Percentiles rank a stretch among this genome's conserved stretches.
These are phyloP conservation scores for Syritta pipiens DNA, from an alignment of 2,888 invertebrate genomes.

Conservation along the genomic window DNA sequence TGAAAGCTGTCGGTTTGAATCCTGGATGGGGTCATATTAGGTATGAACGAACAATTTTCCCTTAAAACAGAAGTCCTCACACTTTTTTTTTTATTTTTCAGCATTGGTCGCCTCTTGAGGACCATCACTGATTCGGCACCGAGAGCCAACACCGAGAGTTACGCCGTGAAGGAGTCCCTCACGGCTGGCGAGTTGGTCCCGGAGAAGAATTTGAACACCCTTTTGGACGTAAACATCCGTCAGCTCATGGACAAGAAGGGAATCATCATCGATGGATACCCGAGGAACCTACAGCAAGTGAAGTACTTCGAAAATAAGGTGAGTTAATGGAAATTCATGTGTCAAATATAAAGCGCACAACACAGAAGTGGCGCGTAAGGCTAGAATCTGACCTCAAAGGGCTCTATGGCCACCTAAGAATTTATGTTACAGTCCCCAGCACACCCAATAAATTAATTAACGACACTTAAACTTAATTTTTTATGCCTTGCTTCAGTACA, in stretches of 20 bases:
- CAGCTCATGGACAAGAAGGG: slow-evolving; percentile 85
- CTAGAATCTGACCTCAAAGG: too few relatives aligned
- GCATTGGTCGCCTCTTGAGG: slow-evolving; percentile 89
- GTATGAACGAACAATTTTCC: too few relatives aligned
- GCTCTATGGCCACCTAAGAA: too few relatives aligned
- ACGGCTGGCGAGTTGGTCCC: slow-evolving; percentile 90
- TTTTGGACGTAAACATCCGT: slow-evolving; percentile 85
- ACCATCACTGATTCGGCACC: slow-evolving; percentile 86
- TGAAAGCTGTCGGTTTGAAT: slow-evolving; percentile 84
- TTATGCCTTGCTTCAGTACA: too few relatives aligned
- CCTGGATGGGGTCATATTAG: slow-evolving; percentile 88
- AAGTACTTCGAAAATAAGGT: slow-evolving; percentile 94
- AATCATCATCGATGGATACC: slow-evolving; percentile 96
- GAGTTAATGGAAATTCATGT: slow-evolving; percentile 60
- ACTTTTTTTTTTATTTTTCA: slow-evolving; percentile 73
- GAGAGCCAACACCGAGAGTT: slow-evolving; percentile 82
- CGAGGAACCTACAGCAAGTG: slow-evolving; percentile 93
- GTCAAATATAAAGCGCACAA: background rate
- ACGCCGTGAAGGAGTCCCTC: slow-evolving; percentile 85
- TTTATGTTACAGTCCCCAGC: too few relatives aligned
- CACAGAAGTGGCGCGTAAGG: too few relatives aligned
- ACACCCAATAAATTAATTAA: too few relatives aligned
- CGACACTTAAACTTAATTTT: too few relatives aligned
- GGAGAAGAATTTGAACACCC: slow-evolving; percentile 86
- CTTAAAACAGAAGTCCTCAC: too few relatives aligned